phyloP scores from a whole-genome alignment of 2,113 vertebrate genomes.

The Alethe castanea region DNA sequence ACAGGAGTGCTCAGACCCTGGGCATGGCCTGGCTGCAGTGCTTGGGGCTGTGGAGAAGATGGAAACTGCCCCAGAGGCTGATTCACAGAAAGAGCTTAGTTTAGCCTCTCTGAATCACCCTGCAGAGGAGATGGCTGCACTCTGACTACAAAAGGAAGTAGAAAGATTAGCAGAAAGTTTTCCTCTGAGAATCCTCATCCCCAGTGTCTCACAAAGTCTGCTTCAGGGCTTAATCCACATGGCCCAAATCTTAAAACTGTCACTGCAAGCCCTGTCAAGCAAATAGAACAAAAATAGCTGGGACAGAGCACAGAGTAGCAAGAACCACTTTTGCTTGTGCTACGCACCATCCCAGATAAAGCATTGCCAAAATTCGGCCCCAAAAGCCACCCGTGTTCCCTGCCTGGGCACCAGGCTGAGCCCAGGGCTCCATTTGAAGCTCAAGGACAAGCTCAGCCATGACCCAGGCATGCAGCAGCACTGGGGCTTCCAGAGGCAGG shows the following conservation, averaged over 20 bases:
- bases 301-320: background rate
- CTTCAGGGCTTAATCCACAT: background rate
- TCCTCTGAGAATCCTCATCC: background rate
- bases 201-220: background rate
- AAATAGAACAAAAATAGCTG: background rate
- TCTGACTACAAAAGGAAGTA: background rate
- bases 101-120: constrained; percentile 35
- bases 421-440: background rate
- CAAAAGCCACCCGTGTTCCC: fast-evolving
- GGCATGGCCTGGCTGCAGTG: background rate
- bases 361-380: background rate
- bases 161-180: background rate
- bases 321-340: background rate
- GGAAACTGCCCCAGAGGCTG: background rate
- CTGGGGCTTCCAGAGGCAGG: background rate
- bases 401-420: background rate
- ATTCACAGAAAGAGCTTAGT: constrained; percentile 3
- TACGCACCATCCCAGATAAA: background rate
- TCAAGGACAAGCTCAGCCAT: background rate
- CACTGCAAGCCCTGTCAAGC: background rate
- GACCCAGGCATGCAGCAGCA: background rate
- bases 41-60: background rate
- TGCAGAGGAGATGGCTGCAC: background rate
- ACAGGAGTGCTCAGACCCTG: fast-evolving
- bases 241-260: background rate